Percentiles rank a stretch among this genome's conserved stretches.
phyloP scores from a whole-genome alignment of 2,888 invertebrate species.

The Acrobasis consociella region DNA sequence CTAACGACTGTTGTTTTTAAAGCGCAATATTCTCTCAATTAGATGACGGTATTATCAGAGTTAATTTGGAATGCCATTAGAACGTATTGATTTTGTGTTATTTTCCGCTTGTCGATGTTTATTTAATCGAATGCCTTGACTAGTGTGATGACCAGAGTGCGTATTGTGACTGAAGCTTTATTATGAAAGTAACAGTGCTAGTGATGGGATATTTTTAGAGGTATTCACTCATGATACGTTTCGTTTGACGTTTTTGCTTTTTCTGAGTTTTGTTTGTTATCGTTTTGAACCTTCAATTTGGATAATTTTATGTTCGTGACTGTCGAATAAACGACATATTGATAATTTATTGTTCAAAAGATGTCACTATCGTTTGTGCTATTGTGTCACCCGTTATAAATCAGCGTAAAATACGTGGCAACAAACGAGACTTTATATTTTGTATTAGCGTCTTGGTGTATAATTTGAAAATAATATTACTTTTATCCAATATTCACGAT shows the following conservation, averaged over 20 bases:
- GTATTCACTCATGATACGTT: constrained; percentile 17
- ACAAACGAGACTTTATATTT: no score
- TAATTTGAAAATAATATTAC: no score
- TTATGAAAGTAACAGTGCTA: constrained; percentile 35
- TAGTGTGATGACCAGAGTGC: constrained; percentile 41
- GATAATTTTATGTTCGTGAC: constrained; percentile 10
- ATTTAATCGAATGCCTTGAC: constrained; percentile 31
- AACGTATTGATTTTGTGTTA: constrained; percentile 42
- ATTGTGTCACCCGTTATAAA: not conserved
- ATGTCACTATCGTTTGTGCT: no score
- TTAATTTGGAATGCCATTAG: constrained; percentile 16
- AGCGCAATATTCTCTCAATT: constrained; percentile 7
- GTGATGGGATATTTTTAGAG: constrained; percentile 32
- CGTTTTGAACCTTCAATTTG: not conserved
- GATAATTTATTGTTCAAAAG: not conserved
- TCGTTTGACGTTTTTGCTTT: not conserved
- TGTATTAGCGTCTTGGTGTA: no score
- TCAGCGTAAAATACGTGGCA: not conserved
- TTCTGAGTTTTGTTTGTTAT: not conserved
- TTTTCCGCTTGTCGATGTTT: constrained; percentile 41
- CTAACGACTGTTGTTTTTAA: constrained; percentile 22
- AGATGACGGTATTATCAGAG: not conserved
- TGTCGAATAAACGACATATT: not conserved
- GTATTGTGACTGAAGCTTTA: constrained; percentile 45
- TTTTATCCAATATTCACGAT: no score